Conservation (phyloP, 2,113 vertebrate species). For the Pipra filicauda region DNA sequence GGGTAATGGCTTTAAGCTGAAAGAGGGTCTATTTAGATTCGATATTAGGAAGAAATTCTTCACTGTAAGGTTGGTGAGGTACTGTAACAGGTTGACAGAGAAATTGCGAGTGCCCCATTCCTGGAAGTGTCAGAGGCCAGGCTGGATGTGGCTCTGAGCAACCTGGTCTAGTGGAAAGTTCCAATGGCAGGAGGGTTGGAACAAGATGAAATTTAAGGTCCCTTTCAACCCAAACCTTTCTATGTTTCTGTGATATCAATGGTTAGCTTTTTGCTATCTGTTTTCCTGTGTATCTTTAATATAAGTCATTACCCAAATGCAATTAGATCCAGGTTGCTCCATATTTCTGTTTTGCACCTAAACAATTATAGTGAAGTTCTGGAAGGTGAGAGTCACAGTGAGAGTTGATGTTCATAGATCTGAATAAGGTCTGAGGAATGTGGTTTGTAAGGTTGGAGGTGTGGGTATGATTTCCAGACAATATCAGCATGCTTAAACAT, state of each 20-base stretch:
- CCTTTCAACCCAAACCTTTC: background rate
- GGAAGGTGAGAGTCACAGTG: background rate
- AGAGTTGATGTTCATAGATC: background rate
- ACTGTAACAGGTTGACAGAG: background rate
- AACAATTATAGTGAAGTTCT: background rate
- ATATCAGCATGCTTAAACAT: background rate
- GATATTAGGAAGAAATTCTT: background rate
- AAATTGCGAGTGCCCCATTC: background rate
- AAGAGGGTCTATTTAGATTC: background rate
- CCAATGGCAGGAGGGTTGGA: fast-evolving
- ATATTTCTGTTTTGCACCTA: background rate
- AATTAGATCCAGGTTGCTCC: background rate
- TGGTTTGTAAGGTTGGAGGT: background rate
- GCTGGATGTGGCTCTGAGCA: background rate
- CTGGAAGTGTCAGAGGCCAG: background rate
- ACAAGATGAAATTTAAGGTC: background rate
- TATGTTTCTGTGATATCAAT: background rate
- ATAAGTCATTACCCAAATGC: background rate
- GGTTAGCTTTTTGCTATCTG: background rate
- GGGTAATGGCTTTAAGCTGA: background rate
- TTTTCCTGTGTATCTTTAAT: background rate
- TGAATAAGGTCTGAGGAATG: background rate
- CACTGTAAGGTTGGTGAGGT: background rate
- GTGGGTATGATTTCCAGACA: background rate
- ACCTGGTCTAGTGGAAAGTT: background rate